These are phyloP conservation scores for Porites cylindrica DNA, from an alignment of 92 coral and sea anemone species.

Conservation along the genomic window DNA sequence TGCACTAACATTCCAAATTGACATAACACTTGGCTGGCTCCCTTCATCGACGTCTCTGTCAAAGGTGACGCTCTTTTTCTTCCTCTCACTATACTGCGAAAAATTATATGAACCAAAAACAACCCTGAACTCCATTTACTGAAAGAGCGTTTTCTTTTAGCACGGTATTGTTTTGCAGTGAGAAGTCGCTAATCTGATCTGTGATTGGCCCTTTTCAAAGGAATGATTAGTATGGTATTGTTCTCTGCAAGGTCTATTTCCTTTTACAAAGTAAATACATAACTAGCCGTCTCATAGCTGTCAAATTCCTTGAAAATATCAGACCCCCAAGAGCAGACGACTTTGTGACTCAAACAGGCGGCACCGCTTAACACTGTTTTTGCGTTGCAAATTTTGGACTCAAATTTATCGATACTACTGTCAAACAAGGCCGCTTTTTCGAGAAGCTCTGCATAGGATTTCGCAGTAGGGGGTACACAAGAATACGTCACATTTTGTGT, in stretches of 20 bases:
- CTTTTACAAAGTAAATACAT: constrained; percentile 30
- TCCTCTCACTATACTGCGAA: neutral
- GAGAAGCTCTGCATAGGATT: neutral
- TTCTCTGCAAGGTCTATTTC: constrained; percentile 25
- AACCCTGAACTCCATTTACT: neutral
- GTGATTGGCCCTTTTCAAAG: constrained; percentile 30
- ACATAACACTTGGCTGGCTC: neutral
- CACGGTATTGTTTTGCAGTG: constrained; percentile 25
- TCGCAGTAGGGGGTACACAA: constrained; percentile 36
- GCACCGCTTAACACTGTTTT: no score
- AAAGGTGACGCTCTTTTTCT: constrained; percentile 1
- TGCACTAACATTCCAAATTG: neutral
- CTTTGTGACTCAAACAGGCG: neutral
- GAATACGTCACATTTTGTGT: constrained; percentile 43
- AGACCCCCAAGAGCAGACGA: constrained; percentile 11
- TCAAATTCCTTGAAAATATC: constrained; percentile 50
- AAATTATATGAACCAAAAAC: neutral
- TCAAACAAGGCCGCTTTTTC: no score
- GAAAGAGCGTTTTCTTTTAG: constrained; percentile 1
- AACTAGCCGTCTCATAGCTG: constrained; percentile 30
- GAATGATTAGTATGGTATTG: constrained; percentile 47
- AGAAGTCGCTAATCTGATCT: constrained; percentile 28
- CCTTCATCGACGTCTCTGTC: neutral
- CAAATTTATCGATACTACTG: no score
- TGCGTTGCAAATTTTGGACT: neutral